Conservation (phyloP, 2,888 invertebrate genomes). For the Leptinotarsa tumamoca region DNA sequence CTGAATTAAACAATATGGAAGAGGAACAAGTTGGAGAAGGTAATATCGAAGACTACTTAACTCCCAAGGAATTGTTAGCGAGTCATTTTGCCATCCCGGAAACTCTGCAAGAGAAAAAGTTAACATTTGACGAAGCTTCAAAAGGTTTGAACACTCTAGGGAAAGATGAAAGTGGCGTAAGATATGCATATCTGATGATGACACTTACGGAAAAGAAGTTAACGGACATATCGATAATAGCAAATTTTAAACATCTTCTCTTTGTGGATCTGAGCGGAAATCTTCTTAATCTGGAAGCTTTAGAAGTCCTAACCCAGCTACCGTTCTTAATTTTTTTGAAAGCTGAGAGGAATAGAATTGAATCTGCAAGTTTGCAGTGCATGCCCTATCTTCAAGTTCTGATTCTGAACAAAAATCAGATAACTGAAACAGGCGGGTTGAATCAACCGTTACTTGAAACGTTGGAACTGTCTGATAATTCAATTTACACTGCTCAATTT, state of each 20-base stretch:
- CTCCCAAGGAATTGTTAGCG: constrained; percentile 23
- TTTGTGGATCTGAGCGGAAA: constrained; percentile 73
- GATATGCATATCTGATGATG: constrained; percentile 73
- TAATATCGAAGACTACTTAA: constrained; percentile 29
- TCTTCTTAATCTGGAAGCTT: constrained; percentile 65
- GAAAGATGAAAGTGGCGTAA: constrained; percentile 64
- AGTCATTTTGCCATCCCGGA: constrained; percentile 47
- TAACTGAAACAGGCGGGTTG: constrained; percentile 69
- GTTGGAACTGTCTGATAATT: constrained; percentile 69
- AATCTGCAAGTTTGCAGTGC: constrained; percentile 67
- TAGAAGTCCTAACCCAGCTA: constrained; percentile 68
- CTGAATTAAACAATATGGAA: neutral
- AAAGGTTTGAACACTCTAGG: constrained; percentile 62
- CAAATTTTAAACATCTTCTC: constrained; percentile 70
- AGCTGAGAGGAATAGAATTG: constrained; percentile 70
- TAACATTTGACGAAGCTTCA: constrained; percentile 63
- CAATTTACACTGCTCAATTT: constrained; percentile 60
- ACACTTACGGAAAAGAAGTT: constrained; percentile 68
- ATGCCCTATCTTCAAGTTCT: constrained; percentile 74
- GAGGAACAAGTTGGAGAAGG: constrained; percentile 25
- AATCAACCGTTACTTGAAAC: constrained; percentile 70
- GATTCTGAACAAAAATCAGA: constrained; percentile 70
- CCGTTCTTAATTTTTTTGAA: constrained; percentile 71
- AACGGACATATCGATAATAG: constrained; percentile 69
- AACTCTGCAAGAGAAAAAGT: constrained; percentile 54